Base-by-base conservation (phyloP, 2,797 vertebrate genomes). In the Hippoglossus hippoglossus region DNA sequence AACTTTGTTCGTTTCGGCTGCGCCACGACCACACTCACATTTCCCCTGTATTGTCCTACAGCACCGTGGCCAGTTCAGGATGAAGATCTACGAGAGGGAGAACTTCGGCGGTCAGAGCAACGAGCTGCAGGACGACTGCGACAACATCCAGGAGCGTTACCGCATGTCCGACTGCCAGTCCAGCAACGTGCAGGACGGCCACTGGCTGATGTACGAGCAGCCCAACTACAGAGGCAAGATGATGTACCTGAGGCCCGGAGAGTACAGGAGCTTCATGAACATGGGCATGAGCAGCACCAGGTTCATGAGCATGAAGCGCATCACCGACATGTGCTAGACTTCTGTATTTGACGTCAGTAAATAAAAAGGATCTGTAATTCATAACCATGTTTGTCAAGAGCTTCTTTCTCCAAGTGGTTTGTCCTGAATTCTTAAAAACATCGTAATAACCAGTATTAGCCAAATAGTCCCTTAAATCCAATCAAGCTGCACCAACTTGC, bases 141-240 rank as follows among this genome's bases (percentile, higher is more conserved):
- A 94, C 6, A 78, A 12, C 84, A 92, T 95, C 84, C 54, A 57
- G 88, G 93, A 94, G 0, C 92, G 92, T 1, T 91, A 81, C 85
- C 93, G 79, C 11, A 93, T 94, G 92, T 79, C 63, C 0, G 91
- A 94, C 41, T 93, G 91, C 82, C 50, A 75, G 91, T 94, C 94
- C 85, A 81, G 87, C 77, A 10, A 93, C 1, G 93, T 95, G 84
- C 87, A 93, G 92, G 93, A 94, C 2, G 93, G 93, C 28, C 91
- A 94, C 83, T 94, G 94, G 94, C 91, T 95, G 83, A 83, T 95
- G 89, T 94, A 92, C 24, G 91, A 95, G 85, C 94, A 94, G 64
- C 31, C 93, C 79, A 66, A 93, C 24, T 95, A 76, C 91, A 94
- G 91, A 83, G 94, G 94, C 78, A 94, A 78, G 77, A 89, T 90